Evolutionary conservation across 2,888 invertebrate species (phyloP), one percentile per base, ranked within the genome.

Genomic region (Lingula anatina): DNA sequence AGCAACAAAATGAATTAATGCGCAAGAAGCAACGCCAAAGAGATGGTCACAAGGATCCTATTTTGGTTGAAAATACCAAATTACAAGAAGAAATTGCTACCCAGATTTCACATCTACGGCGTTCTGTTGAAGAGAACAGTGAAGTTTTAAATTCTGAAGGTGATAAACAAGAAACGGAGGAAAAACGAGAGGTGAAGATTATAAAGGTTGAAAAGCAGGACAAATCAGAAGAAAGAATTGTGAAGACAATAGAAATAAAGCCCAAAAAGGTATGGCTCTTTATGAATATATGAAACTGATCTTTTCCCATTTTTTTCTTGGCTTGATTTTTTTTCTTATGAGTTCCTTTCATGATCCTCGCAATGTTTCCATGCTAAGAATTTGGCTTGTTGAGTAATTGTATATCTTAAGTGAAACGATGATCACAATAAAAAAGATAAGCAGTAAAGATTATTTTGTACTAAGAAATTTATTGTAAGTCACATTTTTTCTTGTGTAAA

Each of bases 1-100:
- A 61, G 41, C 68, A 69, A 48, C 70, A 73, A 46, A 67, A 66
- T 51, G 71, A 71, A 50, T 49, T 72, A 49, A 62, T 67, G 55
- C 61, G 68, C 35, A 66, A 64, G 44, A 61, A 61, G 38, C 62
- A 61, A 35, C 54, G 58, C 1, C 60, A 64, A 44, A 68, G 62
- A 49, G 69, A 67, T 56, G 67, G 68, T 4, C 69, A 68, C 54
- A 69, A 64, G 46, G 72, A 73, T 53, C 72, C 70, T 2, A 56
- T 71, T 18, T 51, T 74, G 5, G 38, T 59, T 21, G 67, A 71
- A 45, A 73, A 70, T 47, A 65, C 55, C 42, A 65, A 68, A 49
- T 60, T 73, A 18, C 66, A 69, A 49, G 67, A 65, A 27, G 70
- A 70, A 47, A 68, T 73, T 20, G 56, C 57, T 15, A 50, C 54